These are phyloP conservation scores for Pantherophis guttatus DNA, from an alignment of 2,113 vertebrate species.

Conservation along the genomic window DNA sequence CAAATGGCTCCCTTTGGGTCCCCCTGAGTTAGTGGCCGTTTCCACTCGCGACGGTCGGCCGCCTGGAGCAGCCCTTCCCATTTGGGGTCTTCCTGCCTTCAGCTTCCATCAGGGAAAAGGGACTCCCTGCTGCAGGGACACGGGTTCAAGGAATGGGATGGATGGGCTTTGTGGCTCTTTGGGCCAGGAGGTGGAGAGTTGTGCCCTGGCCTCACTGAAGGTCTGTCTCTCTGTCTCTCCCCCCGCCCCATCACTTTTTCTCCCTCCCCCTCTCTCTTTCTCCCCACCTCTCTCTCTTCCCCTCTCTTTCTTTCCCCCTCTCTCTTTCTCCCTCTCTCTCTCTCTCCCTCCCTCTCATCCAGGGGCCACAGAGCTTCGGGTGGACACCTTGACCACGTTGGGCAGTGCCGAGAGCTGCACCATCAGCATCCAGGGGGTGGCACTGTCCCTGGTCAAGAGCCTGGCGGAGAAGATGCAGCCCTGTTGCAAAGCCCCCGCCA, in stretches of 20 bases:
- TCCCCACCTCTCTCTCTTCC: not conserved
- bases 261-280: not conserved
- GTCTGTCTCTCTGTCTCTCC: not conserved
- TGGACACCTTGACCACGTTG: conserved; percentile 78
- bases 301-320: too few species aligned
- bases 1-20: too few species aligned
- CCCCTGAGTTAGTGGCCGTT: too few species aligned
- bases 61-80: too few species aligned
- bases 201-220: not conserved
- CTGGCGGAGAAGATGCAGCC: conserved; percentile 87
- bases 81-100: not conserved
- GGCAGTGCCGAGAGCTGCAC: conserved; percentile 82
- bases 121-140: too few species aligned
- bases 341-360: not conserved
- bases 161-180: not conserved
- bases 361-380: conserved; percentile 86
- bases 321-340: too few species aligned
- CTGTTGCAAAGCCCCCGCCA: conserved; percentile 81
- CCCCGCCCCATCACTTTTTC: too few species aligned
- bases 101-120: not conserved
- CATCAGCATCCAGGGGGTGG: conserved; percentile 79
- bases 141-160: not conserved
- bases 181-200: not conserved
- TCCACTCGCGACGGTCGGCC: too few species aligned
- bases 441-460: conserved; percentile 81